phyloP scores from a whole-genome alignment of 1,140 invertebrate species.

The Papilio glaucus region DNA sequence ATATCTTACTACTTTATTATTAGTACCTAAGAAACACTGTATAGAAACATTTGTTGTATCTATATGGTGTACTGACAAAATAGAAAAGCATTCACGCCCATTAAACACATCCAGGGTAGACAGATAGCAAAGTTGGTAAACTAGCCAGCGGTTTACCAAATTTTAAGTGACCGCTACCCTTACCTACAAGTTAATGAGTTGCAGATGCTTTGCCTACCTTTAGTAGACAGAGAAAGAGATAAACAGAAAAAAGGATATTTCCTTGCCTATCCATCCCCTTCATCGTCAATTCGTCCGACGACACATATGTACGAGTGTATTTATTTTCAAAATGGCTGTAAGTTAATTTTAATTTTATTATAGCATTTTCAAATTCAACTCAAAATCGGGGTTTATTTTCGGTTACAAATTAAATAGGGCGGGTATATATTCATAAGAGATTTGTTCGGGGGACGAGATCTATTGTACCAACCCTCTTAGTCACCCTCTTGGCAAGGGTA shows the following conservation, averaged over 20 bases:
- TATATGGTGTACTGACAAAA: no score
- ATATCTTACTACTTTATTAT: background rate
- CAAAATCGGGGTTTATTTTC: background rate
- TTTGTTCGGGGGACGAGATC: constrained; percentile 66
- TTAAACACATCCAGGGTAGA: no score
- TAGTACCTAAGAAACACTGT: background rate
- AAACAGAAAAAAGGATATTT: no score
- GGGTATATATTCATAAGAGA: constrained; percentile 50
- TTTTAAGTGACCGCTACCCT: no score
- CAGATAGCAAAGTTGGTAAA: no score
- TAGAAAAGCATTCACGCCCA: no score
- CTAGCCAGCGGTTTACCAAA: no score
- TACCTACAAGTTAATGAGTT: no score
- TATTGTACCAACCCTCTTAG: constrained; percentile 74
- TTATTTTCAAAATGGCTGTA: background rate
- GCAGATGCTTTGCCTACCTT: no score
- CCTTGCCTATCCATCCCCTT: no score
- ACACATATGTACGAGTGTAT: background rate
- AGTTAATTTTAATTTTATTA: background rate
- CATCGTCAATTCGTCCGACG: no score
- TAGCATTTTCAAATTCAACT: background rate
- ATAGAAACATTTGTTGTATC: background rate
- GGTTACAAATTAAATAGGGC: constrained; percentile 21
- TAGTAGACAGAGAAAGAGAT: no score
- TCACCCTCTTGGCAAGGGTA: constrained; percentile 48